Evolutionary conservation across 1,140 invertebrate genomes (phyloP).

Genomic region (Oreohelix idahoensis): DNA sequence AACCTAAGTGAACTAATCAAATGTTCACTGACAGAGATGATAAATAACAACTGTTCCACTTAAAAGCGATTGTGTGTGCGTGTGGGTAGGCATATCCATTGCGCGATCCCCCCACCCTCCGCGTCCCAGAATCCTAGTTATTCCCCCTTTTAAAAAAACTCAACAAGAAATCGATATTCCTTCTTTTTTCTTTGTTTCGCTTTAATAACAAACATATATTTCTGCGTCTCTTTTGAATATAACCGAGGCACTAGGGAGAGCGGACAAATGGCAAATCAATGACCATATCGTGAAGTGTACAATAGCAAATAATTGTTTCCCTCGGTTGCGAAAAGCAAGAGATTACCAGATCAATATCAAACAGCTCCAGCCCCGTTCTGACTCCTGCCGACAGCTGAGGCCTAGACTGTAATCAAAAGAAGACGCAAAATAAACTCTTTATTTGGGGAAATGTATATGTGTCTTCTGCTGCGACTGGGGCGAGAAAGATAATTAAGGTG

Average conservation of each 20-base stretch:
- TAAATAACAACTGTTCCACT: no score
- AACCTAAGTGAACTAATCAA: no score
- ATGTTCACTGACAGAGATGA: no score
- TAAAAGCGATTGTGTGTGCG: no score
- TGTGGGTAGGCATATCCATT: no score
- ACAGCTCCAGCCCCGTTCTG: background rate
- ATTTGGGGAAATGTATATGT: background rate
- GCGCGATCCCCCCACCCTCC: no score
- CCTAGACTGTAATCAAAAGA: background rate
- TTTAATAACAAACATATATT: constrained; percentile 6
- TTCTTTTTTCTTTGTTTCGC: background rate
- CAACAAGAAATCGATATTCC: background rate
- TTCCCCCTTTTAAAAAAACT: no score
- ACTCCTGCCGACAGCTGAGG: background rate
- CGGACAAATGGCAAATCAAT: constrained; percentile 17
- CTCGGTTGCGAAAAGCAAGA: constrained; percentile 1
- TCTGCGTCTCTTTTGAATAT: background rate
- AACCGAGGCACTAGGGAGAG: background rate
- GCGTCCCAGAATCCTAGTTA: no score
- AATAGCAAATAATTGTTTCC: constrained; percentile 16
- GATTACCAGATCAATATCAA: constrained; percentile 10
- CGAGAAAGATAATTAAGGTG: background rate
- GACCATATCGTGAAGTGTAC: background rate
- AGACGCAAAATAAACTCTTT: background rate
- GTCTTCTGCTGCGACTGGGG: background rate